Conservation (phyloP, 1,140 invertebrate species). For the Nilaparvata lugens region DNA sequence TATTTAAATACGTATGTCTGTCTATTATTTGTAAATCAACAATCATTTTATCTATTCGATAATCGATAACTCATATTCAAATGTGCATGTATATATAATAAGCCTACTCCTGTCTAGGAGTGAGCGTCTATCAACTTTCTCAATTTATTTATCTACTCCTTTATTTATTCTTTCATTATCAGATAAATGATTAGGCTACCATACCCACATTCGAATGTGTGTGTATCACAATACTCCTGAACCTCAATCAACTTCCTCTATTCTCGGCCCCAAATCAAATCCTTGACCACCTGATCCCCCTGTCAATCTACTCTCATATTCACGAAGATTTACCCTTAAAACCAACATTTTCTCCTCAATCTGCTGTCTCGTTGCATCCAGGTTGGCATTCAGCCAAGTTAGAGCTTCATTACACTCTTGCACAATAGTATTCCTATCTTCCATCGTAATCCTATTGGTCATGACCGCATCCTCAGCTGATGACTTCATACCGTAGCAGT, state of each 20-base stretch:
- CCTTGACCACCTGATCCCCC: constrained; percentile 49
- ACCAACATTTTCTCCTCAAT: constrained; percentile 90
- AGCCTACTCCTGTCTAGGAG: too few species aligned
- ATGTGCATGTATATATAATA: too few species aligned
- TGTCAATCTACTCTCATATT: constrained; percentile 55
- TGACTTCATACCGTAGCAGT: constrained; percentile 95
- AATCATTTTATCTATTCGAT: too few species aligned
- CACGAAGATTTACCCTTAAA: constrained; percentile 66
- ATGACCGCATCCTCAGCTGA: constrained; percentile 84
- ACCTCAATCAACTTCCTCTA: constrained; percentile 88
- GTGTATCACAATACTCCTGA: too few species aligned
- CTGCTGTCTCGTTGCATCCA: constrained; percentile 85
- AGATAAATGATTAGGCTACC: too few species aligned
- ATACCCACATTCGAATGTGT: too few species aligned
- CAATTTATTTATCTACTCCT: too few species aligned
- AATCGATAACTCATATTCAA: too few species aligned
- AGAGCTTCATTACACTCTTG: constrained; percentile 91
- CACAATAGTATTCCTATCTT: constrained; percentile 75
- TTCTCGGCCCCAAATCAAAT: constrained; percentile 65
- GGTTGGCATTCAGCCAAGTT: constrained; percentile 88
- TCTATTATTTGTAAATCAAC: too few species aligned
- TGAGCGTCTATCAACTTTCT: too few species aligned
- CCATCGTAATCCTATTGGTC: constrained; percentile 79
- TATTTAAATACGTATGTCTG: too few species aligned
- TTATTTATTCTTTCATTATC: too few species aligned